Percentiles rank a stretch among this genome's conserved stretches.
Conservation (phyloP, 1,140 invertebrate genomes). For the Eumaeus atala region DNA sequence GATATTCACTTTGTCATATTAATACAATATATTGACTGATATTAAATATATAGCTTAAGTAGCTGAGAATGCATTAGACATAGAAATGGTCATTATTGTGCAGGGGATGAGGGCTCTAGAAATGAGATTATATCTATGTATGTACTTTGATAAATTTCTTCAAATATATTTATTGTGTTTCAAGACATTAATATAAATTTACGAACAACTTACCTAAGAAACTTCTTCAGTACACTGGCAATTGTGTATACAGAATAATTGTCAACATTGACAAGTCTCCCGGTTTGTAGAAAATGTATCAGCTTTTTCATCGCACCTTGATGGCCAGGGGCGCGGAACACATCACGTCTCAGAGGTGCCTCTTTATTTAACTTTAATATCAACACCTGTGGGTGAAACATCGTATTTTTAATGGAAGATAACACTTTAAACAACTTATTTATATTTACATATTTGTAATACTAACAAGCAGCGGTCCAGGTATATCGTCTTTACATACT, state of each 20-base stretch:
- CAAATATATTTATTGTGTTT: not conserved
- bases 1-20: no score
- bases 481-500: constrained; percentile 95
- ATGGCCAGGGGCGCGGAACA: constrained; percentile 94
- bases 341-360: constrained; percentile 92
- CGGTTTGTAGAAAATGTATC: constrained; percentile 95
- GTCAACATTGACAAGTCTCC: constrained; percentile 96
- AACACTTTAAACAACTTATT: no score
- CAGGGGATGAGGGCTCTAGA: no score
- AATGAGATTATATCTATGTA: no score
- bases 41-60: no score
- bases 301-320: constrained; percentile 97
- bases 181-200: not conserved
- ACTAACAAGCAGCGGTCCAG: constrained; percentile 89
- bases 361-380: constrained; percentile 96
- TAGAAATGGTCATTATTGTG: no score
- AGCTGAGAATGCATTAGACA: no score
- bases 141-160: not conserved
- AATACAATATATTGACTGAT: no score
- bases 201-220: constrained; percentile 78
- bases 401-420: constrained; percentile 3
- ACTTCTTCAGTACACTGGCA: constrained; percentile 97
- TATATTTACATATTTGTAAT: constrained; percentile 20
- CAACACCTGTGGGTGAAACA: constrained; percentile 78
- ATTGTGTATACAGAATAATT: constrained; percentile 99